Percentiles rank a stretch among this genome's conserved stretches.
phyloP scores from a whole-genome alignment of 2,888 invertebrate species.

The Plemyria rubiginata region DNA sequence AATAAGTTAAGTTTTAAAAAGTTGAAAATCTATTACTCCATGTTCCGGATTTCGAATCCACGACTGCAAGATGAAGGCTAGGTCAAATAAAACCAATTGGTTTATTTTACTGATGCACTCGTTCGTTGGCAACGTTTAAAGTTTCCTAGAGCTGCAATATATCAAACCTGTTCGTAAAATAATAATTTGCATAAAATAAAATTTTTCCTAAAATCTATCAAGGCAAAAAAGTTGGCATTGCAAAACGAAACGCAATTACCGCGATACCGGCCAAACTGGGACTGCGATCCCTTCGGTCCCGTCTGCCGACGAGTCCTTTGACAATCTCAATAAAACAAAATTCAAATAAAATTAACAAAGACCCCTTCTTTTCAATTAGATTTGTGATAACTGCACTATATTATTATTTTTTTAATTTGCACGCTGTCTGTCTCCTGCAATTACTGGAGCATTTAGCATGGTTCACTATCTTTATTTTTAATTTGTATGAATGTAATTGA shows the following conservation, averaged over 20 bases:
- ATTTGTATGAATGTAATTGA: no score
- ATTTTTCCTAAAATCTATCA: not conserved
- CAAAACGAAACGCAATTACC: slow-evolving; percentile 13
- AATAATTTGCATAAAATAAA: not conserved
- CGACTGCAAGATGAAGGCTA: no score
- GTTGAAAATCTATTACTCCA: no score
- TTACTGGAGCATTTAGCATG: no score
- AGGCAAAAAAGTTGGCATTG: not conserved
- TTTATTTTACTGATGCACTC: no score
- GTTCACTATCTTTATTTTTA: no score
- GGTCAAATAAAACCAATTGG: no score
- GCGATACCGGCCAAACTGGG: not conserved
- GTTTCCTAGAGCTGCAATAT: not conserved
- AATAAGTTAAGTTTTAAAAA: no score
- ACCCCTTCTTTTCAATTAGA: not conserved
- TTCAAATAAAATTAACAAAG: not conserved
- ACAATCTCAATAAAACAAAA: slow-evolving; percentile 1
- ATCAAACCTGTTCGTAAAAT: not conserved
- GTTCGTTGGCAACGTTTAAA: not conserved
- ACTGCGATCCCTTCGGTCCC: not conserved
- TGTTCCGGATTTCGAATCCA: no score
- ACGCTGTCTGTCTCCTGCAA: no score
- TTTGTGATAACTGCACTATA: not conserved
- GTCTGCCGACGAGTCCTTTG: slow-evolving; percentile 10
- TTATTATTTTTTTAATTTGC: no score